Percentiles rank a stretch among this genome's conserved stretches.
phyloP scores from a whole-genome alignment of 2,888 invertebrate genomes.

The Caenorhabditis becei region DNA sequence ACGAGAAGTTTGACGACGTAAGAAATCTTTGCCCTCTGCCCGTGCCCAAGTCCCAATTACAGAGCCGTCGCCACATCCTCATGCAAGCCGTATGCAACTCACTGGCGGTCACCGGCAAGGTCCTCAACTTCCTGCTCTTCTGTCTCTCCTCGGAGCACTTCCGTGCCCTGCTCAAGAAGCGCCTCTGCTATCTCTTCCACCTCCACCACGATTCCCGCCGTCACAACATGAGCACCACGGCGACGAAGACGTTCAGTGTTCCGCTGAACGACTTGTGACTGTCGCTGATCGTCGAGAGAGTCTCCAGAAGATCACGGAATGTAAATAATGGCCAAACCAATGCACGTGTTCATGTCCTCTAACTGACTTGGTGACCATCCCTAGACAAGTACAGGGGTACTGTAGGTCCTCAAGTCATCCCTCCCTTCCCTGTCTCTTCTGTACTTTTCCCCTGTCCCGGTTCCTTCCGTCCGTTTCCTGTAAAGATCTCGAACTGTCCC shows the following conservation, averaged over 20 bases:
- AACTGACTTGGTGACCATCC: too few relatives aligned
- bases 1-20: slow-evolving; percentile 50
- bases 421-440: slow-evolving; percentile 7
- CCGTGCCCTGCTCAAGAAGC: slow-evolving; percentile 67
- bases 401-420: too few relatives aligned
- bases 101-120: slow-evolving; percentile 71
- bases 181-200: slow-evolving; percentile 51
- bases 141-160: slow-evolving; percentile 74
- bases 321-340: slow-evolving; percentile 23
- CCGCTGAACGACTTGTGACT: slow-evolving; percentile 59
- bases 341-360: slow-evolving; percentile 12
- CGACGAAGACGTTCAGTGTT: slow-evolving; percentile 62
- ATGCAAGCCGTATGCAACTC: slow-evolving; percentile 66
- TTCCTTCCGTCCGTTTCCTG: background rate
- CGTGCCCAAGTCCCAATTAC: slow-evolving; percentile 31
- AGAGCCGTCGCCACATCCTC: slow-evolving; percentile 54
- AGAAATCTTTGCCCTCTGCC: background rate
- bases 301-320: background rate
- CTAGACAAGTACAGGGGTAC: too few relatives aligned
- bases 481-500: background rate
- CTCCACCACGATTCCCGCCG: slow-evolving; percentile 29
- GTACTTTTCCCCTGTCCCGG: slow-evolving; percentile 8
- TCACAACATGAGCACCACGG: slow-evolving; percentile 57
- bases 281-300: background rate
- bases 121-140: slow-evolving; percentile 74